phyloP scores from a whole-genome alignment of 2,888 invertebrate species.

The Melanophora roralis region DNA sequence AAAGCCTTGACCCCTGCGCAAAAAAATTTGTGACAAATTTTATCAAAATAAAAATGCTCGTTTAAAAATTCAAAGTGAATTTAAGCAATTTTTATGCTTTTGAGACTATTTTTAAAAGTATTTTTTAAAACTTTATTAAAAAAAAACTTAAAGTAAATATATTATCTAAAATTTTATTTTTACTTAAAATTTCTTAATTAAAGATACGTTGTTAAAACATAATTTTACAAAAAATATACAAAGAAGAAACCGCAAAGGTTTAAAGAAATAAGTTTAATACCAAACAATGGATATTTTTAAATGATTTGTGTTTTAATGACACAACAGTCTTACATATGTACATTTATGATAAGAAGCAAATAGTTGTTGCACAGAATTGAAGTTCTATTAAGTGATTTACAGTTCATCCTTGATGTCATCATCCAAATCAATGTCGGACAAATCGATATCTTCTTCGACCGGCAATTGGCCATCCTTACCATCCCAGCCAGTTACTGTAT shows the following conservation, averaged over 20 bases:
- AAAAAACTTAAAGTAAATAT: too few species aligned
- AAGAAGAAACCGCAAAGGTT: not conserved
- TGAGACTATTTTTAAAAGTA: too few species aligned
- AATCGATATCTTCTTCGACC: conserved; percentile 89
- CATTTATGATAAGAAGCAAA: conserved; percentile 13
- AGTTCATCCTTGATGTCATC: conserved; percentile 79
- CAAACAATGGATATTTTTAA: not conserved
- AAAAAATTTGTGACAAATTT: too few species aligned
- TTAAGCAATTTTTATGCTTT: too few species aligned
- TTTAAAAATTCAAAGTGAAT: too few species aligned
- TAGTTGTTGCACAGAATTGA: not conserved
- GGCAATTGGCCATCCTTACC: conserved; percentile 94
- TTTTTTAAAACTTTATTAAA: too few species aligned
- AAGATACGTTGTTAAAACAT: not conserved
- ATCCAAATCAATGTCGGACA: conserved; percentile 91
- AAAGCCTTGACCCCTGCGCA: too few species aligned
- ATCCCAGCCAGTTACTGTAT: conserved; percentile 89
- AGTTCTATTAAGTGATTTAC: conserved; percentile 61
- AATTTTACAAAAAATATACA: not conserved
- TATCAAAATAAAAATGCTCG: too few species aligned
- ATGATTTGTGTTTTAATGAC: conserved; percentile 12
- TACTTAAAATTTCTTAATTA: conserved; percentile 3
- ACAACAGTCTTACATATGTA: conserved; percentile 36
- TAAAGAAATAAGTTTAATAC: not conserved
- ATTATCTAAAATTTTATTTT: too few species aligned